These are phyloP conservation scores for Leptobrachium ailaonicum DNA, from an alignment of 2,113 vertebrate genomes.

Conservation along the genomic window DNA sequence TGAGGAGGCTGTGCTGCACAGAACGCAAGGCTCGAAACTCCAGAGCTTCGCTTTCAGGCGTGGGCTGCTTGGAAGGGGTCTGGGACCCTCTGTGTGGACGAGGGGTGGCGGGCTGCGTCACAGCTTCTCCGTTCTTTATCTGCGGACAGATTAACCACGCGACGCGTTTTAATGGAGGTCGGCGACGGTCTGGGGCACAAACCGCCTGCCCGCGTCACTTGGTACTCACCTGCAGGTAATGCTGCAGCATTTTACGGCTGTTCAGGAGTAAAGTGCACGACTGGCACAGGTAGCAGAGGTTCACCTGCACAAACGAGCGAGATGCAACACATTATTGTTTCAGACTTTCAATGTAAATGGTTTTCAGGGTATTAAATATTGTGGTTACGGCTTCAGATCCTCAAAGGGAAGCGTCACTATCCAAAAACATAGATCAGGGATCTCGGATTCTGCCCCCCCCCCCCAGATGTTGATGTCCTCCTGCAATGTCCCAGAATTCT, in stretches of 20 bases:
- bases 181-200: not conserved
- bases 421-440: too few species aligned
- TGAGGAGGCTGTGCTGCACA: conserved; percentile 92
- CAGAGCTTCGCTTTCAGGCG: conserved; percentile 77
- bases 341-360: too few species aligned
- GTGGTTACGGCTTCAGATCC: too few species aligned
- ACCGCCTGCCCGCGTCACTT: not conserved
- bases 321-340: too few species aligned
- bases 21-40: conserved; percentile 84
- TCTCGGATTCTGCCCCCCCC: too few species aligned
- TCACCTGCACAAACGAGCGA: conserved; percentile 73
- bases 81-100: conserved; percentile 70
- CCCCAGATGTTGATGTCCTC: too few species aligned
- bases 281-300: conserved; percentile 93
- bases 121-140: conserved; percentile 87
- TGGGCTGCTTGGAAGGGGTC: conserved; percentile 72
- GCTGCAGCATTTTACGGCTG: conserved; percentile 97
- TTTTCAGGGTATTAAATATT: too few species aligned
- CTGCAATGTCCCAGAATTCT: too few species aligned
- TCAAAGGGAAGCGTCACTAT: too few species aligned
- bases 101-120: conserved; percentile 73
- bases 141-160: conserved; percentile 50
- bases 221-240: conserved; percentile 87
- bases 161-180: not conserved
- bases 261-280: conserved; percentile 94